Base-by-base conservation (phyloP, 2,797 vertebrate species). In the Toxotes lorentzi region DNA sequence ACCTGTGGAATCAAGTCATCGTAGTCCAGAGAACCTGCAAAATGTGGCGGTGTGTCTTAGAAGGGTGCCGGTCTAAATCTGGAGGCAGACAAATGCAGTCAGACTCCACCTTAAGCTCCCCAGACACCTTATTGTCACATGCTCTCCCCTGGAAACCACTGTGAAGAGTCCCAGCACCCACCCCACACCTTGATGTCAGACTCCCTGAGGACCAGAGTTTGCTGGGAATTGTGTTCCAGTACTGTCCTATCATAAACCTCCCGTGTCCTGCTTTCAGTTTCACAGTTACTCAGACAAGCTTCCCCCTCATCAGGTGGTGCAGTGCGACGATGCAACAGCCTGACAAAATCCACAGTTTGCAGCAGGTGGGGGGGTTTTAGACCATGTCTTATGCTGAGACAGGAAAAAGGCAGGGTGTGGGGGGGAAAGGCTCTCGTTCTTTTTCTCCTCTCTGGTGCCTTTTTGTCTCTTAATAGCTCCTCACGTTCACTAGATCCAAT, bases 251-350 rank as follows among this genome's bases (percentile, higher is more conserved):
- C 43, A 76, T 34, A 71, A 76, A 78, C 35, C 53, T 79, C 51
- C 69, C 0, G 53, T 45, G 68, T 77, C 64, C 69, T 76, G 68
- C 63, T 89, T 83, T 87, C 82, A 68, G 70, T 67, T 61, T 83
- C 68, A 83, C 80, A 85, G 78, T 75, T 69, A 66, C 70, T 83
- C 80, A 70, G 78, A 24, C 45, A 35, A 66, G 84, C 51, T 27
- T 67, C 73, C 81, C 48, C 84, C 88, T 73, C 87, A 83, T 92
- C 91, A 92, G 94, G 90, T 93, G 91, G 91, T 90, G 92, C 92
- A 93, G 88, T 92, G 92, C 89, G 91, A 88, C 92, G 90, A 81
- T 73, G 89, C 82, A 92, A 92, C 89, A 87, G 83, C 57, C 85
- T 38, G 56, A 81, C 69, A 81, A 77, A 83, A 81, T 85, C 85